Conservation (phyloP, 2,888 invertebrate genomes). For the Netelia melanura region DNA sequence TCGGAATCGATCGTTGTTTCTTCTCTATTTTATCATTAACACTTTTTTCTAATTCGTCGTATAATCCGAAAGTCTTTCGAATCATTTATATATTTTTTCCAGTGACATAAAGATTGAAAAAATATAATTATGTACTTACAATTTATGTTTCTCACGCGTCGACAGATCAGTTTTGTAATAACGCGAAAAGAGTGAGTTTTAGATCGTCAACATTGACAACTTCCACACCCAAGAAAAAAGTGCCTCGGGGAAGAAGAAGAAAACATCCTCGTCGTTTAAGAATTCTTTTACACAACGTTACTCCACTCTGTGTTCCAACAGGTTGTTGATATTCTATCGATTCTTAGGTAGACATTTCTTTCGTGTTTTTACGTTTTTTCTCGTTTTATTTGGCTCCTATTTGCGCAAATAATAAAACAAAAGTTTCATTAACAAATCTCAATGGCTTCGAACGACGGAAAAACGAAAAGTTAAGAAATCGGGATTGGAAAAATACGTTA, state of each 20-base stretch:
- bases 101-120: too few species aligned
- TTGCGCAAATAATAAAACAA: background rate
- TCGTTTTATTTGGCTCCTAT: conserved; percentile 1
- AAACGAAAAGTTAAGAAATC: too few species aligned
- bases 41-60: too few species aligned
- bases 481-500: too few species aligned
- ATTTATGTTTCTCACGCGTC: background rate
- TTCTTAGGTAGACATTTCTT: conserved; percentile 1
- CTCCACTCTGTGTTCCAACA: conserved; percentile 55
- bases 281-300: conserved; percentile 34
- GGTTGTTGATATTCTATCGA: conserved; percentile 62
- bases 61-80: too few species aligned
- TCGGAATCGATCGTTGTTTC: too few species aligned
- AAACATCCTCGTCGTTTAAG: conserved; percentile 56
- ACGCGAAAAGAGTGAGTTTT: background rate
- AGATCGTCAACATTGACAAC: background rate
- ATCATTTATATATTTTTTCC: too few species aligned
- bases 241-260: conserved; percentile 7
- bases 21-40: too few species aligned
- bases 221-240: conserved; percentile 8
- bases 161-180: background rate
- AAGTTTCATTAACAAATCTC: too few species aligned
- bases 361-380: conserved; percentile 11
- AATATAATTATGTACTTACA: background rate
- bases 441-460: too few species aligned